Evolutionary conservation across 2,797 vertebrate species (phyloP), one percentile per base, ranked within the genome.

Genomic region (Nothura maculosa): DNA sequence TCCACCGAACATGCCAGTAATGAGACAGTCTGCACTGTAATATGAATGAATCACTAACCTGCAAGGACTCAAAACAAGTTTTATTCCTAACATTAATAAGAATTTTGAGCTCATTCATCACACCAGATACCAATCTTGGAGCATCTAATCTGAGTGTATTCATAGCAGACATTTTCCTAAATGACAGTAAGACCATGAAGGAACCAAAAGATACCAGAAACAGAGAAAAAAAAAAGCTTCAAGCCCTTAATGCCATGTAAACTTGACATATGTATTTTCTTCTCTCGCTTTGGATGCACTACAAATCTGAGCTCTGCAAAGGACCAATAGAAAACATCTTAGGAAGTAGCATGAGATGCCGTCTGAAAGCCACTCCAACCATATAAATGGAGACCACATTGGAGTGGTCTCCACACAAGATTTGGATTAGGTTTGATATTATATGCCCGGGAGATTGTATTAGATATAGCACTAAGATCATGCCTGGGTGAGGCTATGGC

Each of bases 91-190:
- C 25, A 58, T 67, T 47, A 80, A 82, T 54, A 21, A 75, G 43
- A 64, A 24, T 77, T 92, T 82, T 80, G 15, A 72, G 87, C 54
- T 82, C 12, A 25, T 74, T 21, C 83, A 10, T 81, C 84, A 70
- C 14, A 36, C n/a, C 66, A 47, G 24, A 67, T 6, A 12, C 57
- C 70, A 61, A 84, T 80, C 88, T 85, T 60, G 63, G 81, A 89
- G 79, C 62, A 75, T 78, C 78, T 88, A 63, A 93, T 81, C 30
- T 67, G 67, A 73, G 40, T 28, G n/a, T 90, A 87, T 95, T 92
- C 92, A 87, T 94, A 90, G 58, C 32, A 89, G 76, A 78, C 9
- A 6, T 66, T 92, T 92, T 92, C 73, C 86, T 63, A 79, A 79
- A 94, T 8, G 50, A 86, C 89, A 60, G 70, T 74, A 92, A 90